A percentile compares a stretch with the other conserved stretches of the same genome.
phyloP scores from a whole-genome alignment of 2,888 invertebrate genomes.

The Beris morrisii region DNA sequence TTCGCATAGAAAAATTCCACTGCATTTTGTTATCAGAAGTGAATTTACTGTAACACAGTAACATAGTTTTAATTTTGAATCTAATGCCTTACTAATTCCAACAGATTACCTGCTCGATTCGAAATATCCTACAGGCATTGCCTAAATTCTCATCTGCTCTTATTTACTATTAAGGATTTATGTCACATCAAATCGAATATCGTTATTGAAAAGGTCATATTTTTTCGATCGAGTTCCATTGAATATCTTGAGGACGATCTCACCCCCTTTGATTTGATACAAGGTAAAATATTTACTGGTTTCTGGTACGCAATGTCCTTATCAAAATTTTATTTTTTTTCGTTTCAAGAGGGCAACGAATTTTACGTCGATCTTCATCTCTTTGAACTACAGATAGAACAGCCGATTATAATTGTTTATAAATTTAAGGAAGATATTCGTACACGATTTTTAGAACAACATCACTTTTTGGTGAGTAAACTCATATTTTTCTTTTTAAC shows the following conservation, averaged over 20 bases:
- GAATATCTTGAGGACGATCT: slow-evolving; percentile 46
- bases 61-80: no score
- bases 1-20: not conserved
- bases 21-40: no score
- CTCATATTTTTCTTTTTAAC: no score
- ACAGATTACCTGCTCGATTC: slow-evolving; percentile 12
- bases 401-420: slow-evolving; percentile 49
- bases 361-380: slow-evolving; percentile 51
- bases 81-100: not conserved
- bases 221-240: slow-evolving; percentile 48
- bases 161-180: slow-evolving; percentile 45
- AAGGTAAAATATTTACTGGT: slow-evolving; percentile 6
- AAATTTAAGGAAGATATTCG: slow-evolving; percentile 38
- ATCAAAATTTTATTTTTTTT: not conserved
- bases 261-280: slow-evolving; percentile 43
- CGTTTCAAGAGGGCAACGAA: slow-evolving; percentile 36
- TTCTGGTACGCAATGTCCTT: not conserved
- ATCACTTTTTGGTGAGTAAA: slow-evolving; percentile 49
- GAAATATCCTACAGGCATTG: slow-evolving; percentile 47
- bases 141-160: slow-evolving; percentile 48
- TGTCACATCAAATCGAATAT: slow-evolving; percentile 37
- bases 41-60: no score
- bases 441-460: slow-evolving; percentile 47
- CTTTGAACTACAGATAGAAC: slow-evolving; percentile 47
- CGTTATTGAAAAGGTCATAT: slow-evolving; percentile 49